Evolutionary conservation across 1,140 invertebrate genomes (phyloP), one percentile per base, ranked within the genome.

Genomic region (Zophobas morio): DNA sequence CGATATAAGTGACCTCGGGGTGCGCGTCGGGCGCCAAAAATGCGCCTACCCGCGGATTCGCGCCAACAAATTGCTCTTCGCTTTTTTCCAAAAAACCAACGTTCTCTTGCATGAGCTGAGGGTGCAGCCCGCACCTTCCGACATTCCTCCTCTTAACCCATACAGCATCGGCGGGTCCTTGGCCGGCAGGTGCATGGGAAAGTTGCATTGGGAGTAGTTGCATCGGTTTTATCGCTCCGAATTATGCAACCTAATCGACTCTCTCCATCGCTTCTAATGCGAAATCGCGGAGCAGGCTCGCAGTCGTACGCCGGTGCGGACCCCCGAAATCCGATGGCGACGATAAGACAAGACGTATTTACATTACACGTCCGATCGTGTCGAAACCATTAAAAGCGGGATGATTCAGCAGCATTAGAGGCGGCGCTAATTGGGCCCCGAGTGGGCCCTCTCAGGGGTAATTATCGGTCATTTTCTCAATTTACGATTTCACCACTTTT

Each of bases 341-440:
- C 56, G 56, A 60, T 60, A 60, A 60, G 56, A 60, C 56, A 60
- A 46, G 42, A 60, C 56, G 35, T 57, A 36, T 34, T 57, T 57
- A 57, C 56, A 35, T 57, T 57, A 57, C 36, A 36, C 35, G 56
- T 57, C 56, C 56, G 6, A 60, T 39, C 56, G 56, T 66, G 37
- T 66, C 60, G 60, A 66, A 66, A 66, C 60, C 20, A 20, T 42
- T 66, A 66, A 66, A 66, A 66, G 60, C 60, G 46, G 42, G 47
- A 56, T 79, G 78, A 79, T 79, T 79, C 78, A 79, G 78, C 78
- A 79, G 75, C 66, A 79, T 79, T 76, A 74, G 70, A 79, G 51
- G 72, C 63, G 70, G 33, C 71, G 63, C 70, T 76, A 76, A 76
- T 76, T 76, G 74, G 71, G 70, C 49, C 33, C 63, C 49, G 70